Conservation (phyloP, 1,140 invertebrate species). For the Ridgeia piscesae region DNA sequence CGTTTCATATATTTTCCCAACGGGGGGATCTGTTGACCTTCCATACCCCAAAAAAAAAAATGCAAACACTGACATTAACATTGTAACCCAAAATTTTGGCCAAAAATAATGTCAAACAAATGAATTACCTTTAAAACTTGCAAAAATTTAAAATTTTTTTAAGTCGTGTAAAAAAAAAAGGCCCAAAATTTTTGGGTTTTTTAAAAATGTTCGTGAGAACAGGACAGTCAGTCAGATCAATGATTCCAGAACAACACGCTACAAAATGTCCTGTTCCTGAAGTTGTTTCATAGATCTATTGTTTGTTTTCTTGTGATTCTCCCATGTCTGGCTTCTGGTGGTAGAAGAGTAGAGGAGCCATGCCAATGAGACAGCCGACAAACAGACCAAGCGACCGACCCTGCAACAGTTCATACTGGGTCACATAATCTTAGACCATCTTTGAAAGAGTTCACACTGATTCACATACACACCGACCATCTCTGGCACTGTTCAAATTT, state of each 20-base stretch:
- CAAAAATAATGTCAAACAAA: no score
- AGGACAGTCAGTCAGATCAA: background rate
- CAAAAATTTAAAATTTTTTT: no score
- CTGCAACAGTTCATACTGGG: background rate
- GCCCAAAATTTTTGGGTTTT: no score
- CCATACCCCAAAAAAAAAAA: no score
- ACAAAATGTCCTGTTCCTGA: background rate
- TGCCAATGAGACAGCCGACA: slow-evolving; percentile 89
- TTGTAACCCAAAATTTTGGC: no score
- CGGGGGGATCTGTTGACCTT: no score
- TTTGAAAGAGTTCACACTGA: background rate
- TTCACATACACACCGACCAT: background rate
- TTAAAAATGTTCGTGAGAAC: background rate
- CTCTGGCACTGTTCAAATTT: background rate
- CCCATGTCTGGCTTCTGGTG: background rate
- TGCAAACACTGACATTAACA: no score
- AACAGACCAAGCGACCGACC: slow-evolving; percentile 73
- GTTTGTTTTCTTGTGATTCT: background rate
- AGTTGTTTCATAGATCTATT: background rate
- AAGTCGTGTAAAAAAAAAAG: no score
- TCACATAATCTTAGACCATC: background rate
- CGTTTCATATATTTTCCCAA: no score
- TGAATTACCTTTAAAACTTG: no score
- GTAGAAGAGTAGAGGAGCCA: slow-evolving; percentile 83
- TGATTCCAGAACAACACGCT: background rate